phyloP scores from a whole-genome alignment of 2,797 vertebrate genomes.

The Hippocampus kuda region DNA sequence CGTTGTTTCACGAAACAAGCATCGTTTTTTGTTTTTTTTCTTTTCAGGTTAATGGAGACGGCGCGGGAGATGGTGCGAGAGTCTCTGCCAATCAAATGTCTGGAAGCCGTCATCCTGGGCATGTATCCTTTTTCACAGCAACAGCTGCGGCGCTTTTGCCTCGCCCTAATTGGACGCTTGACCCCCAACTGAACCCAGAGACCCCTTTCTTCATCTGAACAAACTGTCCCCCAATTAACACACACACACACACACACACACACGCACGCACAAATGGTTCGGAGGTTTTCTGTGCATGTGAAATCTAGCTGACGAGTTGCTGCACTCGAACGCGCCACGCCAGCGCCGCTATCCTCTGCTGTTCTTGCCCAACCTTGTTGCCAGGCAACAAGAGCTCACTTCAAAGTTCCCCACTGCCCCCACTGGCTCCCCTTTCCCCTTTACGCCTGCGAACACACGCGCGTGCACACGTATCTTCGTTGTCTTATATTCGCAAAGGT shows the following conservation, averaged over 20 bases:
- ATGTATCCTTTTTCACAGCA: slow-evolving; percentile 83
- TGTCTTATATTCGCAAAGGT: background rate
- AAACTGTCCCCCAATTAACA: background rate
- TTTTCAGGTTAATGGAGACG: slow-evolving; percentile 87
- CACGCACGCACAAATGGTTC: slow-evolving; percentile 8
- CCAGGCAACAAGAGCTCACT: slow-evolving; percentile 51
- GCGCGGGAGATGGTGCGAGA: slow-evolving; percentile 95
- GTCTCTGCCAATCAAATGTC: slow-evolving; percentile 96
- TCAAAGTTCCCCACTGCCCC: slow-evolving; percentile 30
- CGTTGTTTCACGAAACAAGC: too few relatives aligned
- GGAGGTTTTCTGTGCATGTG: slow-evolving; percentile 26
- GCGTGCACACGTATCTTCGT: background rate
- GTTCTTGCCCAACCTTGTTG: slow-evolving; percentile 36
- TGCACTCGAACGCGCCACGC: slow-evolving; percentile 20
- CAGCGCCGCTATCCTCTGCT: slow-evolving; percentile 10
- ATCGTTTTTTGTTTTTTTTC: too few relatives aligned
- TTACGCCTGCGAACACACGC: background rate
- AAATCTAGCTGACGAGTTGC: slow-evolving; percentile 37
- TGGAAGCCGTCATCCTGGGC: slow-evolving; percentile 95
- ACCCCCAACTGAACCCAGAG: background rate
- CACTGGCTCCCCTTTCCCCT: background rate
- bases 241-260: background rate
- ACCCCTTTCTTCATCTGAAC: background rate
- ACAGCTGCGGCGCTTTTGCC: background rate
- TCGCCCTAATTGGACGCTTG: background rate